These are phyloP conservation scores for Cephus rjabovi DNA, from an alignment of 2,888 invertebrate genomes.

Conservation along the genomic window DNA sequence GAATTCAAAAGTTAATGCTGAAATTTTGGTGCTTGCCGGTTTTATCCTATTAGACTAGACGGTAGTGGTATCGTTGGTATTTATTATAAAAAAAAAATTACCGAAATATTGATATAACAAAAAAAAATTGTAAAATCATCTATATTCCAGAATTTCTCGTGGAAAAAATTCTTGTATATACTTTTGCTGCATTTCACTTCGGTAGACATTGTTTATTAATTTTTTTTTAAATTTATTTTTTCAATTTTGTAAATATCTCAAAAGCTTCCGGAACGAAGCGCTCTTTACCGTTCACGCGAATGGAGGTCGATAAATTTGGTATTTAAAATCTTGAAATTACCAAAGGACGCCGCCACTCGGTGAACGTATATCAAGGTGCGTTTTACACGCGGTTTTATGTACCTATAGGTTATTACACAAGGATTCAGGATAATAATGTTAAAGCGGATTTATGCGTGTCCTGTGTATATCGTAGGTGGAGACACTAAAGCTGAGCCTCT, in stretches of 20 bases:
- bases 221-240: neutral
- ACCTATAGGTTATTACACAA: neutral
- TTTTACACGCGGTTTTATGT: neutral
- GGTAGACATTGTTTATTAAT: neutral
- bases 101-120: neutral
- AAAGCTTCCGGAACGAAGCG: neutral
- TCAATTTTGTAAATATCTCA: neutral
- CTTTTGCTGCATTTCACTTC: neutral
- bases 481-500: conserved; percentile 7
- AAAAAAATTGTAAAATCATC: neutral
- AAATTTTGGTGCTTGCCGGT: neutral
- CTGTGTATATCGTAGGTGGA: neutral
- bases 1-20: neutral
- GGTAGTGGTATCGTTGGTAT: neutral
- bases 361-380: neutral
- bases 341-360: neutral
- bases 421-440: neutral
- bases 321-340: neutral
- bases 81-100: neutral
- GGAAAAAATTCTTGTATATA: neutral
- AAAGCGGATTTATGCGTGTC: neutral
- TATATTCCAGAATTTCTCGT: neutral
- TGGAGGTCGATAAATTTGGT: neutral
- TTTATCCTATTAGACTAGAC: neutral
- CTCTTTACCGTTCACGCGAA: neutral